Conservation (phyloP, 2,113 vertebrate species). For the Nipponia nippon region DNA sequence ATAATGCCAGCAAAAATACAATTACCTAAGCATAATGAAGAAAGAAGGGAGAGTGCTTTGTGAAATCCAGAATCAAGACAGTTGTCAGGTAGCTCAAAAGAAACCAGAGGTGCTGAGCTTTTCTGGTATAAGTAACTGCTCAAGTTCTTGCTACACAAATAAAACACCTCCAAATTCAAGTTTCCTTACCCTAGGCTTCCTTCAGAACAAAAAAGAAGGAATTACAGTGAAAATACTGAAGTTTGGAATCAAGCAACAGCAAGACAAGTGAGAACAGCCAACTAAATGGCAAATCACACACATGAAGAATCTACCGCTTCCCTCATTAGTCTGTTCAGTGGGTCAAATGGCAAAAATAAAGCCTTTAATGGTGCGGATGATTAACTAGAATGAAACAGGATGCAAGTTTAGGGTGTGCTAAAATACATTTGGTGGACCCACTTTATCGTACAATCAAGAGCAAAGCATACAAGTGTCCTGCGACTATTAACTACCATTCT, state of each 20-base stretch:
- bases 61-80: neutral
- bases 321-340: neutral
- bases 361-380: neutral
- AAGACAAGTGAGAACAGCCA: neutral
- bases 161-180: neutral
- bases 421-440: neutral
- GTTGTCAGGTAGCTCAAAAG: neutral
- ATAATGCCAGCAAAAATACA: neutral
- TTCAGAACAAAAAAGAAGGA: neutral
- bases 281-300: neutral
- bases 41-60: neutral
- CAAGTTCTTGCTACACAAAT: neutral
- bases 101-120: neutral
- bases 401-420: neutral
- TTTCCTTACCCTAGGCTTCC: neutral
- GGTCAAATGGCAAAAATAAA: neutral
- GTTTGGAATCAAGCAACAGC: neutral
- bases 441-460: accelerated
- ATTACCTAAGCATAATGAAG: neutral
- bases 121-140: neutral
- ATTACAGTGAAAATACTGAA: neutral
- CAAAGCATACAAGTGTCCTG: neutral
- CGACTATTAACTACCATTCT: neutral
- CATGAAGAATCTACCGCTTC: neutral
- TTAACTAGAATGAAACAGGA: neutral